Conservation (phyloP, 2,888 invertebrate genomes). For the Pammene aurita region DNA sequence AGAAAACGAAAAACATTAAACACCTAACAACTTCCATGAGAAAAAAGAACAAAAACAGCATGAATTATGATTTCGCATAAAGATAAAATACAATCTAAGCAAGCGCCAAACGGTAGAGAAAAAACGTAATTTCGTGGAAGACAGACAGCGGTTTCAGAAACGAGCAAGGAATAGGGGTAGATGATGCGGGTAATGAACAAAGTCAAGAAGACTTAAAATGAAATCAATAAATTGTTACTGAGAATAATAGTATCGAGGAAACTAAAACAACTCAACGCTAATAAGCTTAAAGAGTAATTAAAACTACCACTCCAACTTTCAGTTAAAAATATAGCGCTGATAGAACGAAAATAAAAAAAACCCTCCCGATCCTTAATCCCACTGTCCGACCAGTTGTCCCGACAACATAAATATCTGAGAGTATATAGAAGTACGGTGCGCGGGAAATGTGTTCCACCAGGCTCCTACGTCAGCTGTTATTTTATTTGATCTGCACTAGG, state of each 20-base stretch:
- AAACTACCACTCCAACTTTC: neutral
- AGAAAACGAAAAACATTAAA: slow-evolving; percentile 70
- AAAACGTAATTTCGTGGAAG: slow-evolving; percentile 73
- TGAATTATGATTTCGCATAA: slow-evolving; percentile 81
- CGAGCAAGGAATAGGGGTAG: slow-evolving; percentile 63
- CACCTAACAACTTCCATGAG: slow-evolving; percentile 66
- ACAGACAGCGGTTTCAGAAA: slow-evolving; percentile 61
- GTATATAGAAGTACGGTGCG: slow-evolving; percentile 43
- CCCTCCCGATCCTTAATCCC: slow-evolving; percentile 24
- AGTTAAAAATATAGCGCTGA: neutral
- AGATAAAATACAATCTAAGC: slow-evolving; percentile 81
- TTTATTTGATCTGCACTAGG: slow-evolving; percentile 76
- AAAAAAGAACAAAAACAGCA: slow-evolving; percentile 72
- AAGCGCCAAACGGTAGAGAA: slow-evolving; percentile 76
- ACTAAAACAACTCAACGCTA: neutral
- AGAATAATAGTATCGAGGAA: neutral
- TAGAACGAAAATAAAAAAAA: slow-evolving; percentile 16
- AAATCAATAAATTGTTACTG: neutral
- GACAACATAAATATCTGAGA: slow-evolving; percentile 35
- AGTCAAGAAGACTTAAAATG: slow-evolving; percentile 27
- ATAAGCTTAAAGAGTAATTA: neutral
- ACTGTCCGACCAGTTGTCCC: slow-evolving; percentile 26
- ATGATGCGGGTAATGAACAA: slow-evolving; percentile 44
- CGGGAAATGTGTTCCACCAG: slow-evolving; percentile 58
- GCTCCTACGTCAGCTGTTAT: slow-evolving; percentile 65